Evolutionary conservation across 2,888 invertebrate species (phyloP).

Genomic region (Luffia ferchaultella): DNA sequence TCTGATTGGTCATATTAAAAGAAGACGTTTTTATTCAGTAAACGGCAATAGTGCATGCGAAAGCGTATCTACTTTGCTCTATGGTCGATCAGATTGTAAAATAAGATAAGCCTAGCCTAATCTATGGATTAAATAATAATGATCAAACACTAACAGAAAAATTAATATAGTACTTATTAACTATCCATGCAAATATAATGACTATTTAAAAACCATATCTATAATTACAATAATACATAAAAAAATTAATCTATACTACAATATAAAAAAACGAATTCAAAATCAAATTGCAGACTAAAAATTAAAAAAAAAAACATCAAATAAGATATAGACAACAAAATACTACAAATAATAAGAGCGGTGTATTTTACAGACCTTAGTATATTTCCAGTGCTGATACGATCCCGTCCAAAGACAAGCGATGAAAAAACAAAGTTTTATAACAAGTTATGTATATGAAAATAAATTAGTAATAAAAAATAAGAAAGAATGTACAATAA

Average conservation of each 20-base stretch:
- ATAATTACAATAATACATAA: neutral
- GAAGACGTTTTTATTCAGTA: too few relatives aligned
- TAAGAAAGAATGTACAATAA: neutral
- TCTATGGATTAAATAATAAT: too few relatives aligned
- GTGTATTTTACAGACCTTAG: slow-evolving; percentile 74
- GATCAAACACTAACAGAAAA: too few relatives aligned
- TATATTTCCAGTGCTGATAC: slow-evolving; percentile 80
- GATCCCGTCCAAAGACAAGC: slow-evolving; percentile 44
- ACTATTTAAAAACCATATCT: too few relatives aligned
- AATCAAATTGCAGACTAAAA: neutral
- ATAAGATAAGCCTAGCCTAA: too few relatives aligned
- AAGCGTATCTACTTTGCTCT: too few relatives aligned
- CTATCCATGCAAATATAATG: too few relatives aligned
- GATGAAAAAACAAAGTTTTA: slow-evolving; percentile 29
- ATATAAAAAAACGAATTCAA: neutral
- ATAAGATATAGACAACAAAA: slow-evolving; percentile 10
- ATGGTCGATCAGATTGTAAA: too few relatives aligned
- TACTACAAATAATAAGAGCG: slow-evolving; percentile 17
- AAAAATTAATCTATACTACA: neutral
- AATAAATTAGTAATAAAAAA: slow-evolving; percentile 17
- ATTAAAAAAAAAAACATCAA: slow-evolving; percentile 2
- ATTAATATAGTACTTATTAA: too few relatives aligned
- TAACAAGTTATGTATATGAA: slow-evolving; percentile 11
- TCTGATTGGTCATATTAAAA: too few relatives aligned
- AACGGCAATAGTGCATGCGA: too few relatives aligned